Percentiles rank a stretch among this genome's conserved stretches.
Evolutionary conservation across 2,888 invertebrate genomes (phyloP).

Genomic region (Caenorhabditis sulstoni): DNA sequence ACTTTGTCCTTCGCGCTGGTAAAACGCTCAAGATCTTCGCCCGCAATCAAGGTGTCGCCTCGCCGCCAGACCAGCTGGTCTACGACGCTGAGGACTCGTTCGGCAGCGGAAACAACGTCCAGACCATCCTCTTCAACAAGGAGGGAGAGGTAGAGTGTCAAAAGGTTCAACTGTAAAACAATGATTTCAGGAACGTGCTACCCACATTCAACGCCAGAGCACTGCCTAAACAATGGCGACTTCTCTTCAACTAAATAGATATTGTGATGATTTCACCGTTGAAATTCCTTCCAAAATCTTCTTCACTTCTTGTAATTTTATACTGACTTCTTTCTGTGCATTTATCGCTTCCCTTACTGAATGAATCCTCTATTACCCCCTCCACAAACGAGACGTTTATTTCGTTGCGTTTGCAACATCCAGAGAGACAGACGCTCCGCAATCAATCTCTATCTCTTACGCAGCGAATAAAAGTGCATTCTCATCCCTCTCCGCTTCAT

Average conservation of each 20-base stretch:
- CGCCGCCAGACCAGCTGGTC: slow-evolving; percentile 76
- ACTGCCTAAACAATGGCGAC: slow-evolving; percentile 54
- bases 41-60: slow-evolving; percentile 72
- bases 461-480: no score
- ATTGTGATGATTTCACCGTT: slow-evolving; percentile 43
- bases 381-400: neutral
- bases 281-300: slow-evolving; percentile 39
- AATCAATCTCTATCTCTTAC: no score
- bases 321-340: slow-evolving; percentile 23
- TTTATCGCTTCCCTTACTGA: slow-evolving; percentile 21
- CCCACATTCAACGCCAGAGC: slow-evolving; percentile 77
- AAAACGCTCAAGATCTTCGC: slow-evolving; percentile 78
- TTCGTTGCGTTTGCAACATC: neutral
- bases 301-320: slow-evolving; percentile 46
- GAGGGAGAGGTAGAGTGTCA: slow-evolving; percentile 75
- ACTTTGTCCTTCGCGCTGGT: slow-evolving; percentile 78
- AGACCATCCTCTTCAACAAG: slow-evolving; percentile 79
- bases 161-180: neutral
- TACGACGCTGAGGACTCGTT: slow-evolving; percentile 77
- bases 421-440: no score
- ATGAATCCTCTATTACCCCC: slow-evolving; percentile 30
- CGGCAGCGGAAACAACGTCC: slow-evolving; percentile 78
- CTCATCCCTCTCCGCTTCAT: no score
- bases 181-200: slow-evolving; percentile 76
- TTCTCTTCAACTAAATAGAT: slow-evolving; percentile 49